Conservation (phyloP, 2,113 vertebrate species). For the Leptocoma aspasia region DNA sequence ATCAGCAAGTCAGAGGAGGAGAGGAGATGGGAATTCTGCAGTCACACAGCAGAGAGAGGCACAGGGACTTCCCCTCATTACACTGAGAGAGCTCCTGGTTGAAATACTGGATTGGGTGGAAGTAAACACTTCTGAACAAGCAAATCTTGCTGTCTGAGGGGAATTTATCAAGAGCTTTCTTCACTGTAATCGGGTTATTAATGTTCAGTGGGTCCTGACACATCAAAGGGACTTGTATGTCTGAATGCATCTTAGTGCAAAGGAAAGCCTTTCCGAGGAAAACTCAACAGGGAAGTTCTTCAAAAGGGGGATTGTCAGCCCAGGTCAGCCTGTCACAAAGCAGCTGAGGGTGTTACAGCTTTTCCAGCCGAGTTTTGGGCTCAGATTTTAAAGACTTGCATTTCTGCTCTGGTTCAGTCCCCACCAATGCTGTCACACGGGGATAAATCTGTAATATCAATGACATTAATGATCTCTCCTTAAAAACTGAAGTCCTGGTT, state of each 20-base stretch:
- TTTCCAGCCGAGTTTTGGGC: not conserved
- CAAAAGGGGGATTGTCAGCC: accelerated
- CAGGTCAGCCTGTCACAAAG: not conserved
- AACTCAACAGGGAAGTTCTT: not conserved
- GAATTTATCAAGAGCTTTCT: not conserved
- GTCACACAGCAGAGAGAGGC: not conserved
- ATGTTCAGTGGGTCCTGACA: not conserved
- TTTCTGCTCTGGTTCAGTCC: not conserved
- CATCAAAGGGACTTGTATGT: not conserved
- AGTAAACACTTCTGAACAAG: not conserved
- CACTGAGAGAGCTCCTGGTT: not conserved
- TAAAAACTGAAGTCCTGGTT: not conserved
- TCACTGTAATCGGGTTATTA: not conserved
- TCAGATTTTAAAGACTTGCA: not conserved
- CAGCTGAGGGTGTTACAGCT: accelerated
- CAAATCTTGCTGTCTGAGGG: not conserved
- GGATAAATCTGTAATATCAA: not conserved
- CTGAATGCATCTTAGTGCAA: not conserved
- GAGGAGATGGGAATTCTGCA: not conserved
- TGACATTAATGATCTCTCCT: not conserved
- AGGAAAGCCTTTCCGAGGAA: not conserved
- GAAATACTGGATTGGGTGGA: not conserved
- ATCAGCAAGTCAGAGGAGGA: not conserved
- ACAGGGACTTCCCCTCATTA: not conserved
- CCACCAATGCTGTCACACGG: not conserved